These are phyloP conservation scores for Apodemus speciosus DNA, from an alignment of 2,113 vertebrate genomes.

Conservation along the genomic window DNA sequence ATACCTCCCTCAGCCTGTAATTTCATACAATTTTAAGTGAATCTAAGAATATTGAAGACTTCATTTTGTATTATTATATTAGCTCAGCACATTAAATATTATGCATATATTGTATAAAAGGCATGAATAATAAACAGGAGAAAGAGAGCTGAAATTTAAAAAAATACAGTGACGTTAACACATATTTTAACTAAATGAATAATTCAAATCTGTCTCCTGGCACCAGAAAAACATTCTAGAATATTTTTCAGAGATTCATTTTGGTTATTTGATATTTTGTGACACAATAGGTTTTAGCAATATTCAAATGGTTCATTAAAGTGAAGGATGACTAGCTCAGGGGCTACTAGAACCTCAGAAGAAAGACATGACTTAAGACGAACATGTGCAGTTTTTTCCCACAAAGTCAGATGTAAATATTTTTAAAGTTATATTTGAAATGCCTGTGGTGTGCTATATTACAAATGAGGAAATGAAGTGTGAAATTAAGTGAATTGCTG, in stretches of 20 bases:
- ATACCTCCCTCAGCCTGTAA: neutral
- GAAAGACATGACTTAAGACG: conserved; percentile 50
- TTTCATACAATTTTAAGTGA: conserved; percentile 50
- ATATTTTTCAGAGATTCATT: conserved; percentile 65
- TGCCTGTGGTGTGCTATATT: conserved; percentile 45
- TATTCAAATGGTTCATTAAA: conserved; percentile 61
- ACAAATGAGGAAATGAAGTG: conserved; percentile 59
- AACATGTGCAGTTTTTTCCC: conserved; percentile 25
- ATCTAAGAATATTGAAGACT: conserved; percentile 51
- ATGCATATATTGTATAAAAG: conserved; percentile 41
- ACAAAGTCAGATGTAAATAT: conserved; percentile 46
- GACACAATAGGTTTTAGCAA: conserved; percentile 22
- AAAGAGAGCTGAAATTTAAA: neutral
- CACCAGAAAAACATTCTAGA: conserved; percentile 61
- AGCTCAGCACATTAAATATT: conserved; percentile 50
- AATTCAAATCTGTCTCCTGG: conserved; percentile 52
- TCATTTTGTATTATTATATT: conserved; percentile 47
- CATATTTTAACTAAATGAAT: conserved; percentile 58
- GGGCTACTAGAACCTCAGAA: conserved; percentile 25
- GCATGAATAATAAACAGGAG: conserved; percentile 42
- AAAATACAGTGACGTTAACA: conserved; percentile 45
- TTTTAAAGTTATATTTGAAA: conserved; percentile 59
- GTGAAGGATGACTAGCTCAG: conserved; percentile 36
- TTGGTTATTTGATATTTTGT: conserved; percentile 57
- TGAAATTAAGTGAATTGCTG: conserved; percentile 68